Percentiles rank a stretch among this genome's conserved stretches.
Evolutionary conservation across 2,888 invertebrate genomes (phyloP).

Genomic region (Ophion costatus): DNA sequence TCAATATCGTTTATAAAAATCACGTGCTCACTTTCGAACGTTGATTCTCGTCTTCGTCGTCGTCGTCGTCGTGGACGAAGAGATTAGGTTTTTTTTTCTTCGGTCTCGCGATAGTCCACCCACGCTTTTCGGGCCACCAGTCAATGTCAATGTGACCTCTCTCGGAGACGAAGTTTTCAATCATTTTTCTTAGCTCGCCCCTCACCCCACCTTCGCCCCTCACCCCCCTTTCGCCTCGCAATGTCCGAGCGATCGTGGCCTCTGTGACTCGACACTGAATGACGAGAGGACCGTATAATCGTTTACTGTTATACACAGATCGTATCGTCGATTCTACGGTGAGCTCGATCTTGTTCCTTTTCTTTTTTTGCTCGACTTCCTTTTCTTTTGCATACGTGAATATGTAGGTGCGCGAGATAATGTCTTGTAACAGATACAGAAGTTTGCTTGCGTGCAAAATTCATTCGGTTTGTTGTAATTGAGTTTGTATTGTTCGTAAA

Average conservation of each 20-base stretch:
- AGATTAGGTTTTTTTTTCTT: conserved; percentile 4
- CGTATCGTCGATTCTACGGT: conserved; percentile 13
- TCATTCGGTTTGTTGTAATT: background rate
- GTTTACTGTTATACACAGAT: conserved; percentile 26
- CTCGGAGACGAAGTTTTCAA: background rate
- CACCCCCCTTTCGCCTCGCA: background rate
- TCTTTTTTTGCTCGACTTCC: background rate
- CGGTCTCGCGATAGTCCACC: conserved; percentile 1
- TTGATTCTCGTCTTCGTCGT: background rate
- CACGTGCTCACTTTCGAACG: conserved; percentile 2
- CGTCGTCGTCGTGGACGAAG: background rate
- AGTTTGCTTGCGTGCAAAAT: background rate
- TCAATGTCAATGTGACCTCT: conserved; percentile 43
- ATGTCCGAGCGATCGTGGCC: background rate
- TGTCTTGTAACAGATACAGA: background rate
- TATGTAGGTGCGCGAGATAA: background rate
- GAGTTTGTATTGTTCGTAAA: background rate
- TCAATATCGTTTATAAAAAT: conserved; percentile 28
- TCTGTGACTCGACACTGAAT: background rate
- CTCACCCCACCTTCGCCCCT: background rate
- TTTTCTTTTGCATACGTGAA: background rate
- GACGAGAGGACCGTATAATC: conserved; percentile 1
- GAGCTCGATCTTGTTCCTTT: conserved; percentile 5
- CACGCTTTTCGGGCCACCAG: conserved; percentile 15
- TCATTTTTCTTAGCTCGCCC: background rate